phyloP scores from a whole-genome alignment of 2,113 vertebrate species.

The Apaloderma vittatum region DNA sequence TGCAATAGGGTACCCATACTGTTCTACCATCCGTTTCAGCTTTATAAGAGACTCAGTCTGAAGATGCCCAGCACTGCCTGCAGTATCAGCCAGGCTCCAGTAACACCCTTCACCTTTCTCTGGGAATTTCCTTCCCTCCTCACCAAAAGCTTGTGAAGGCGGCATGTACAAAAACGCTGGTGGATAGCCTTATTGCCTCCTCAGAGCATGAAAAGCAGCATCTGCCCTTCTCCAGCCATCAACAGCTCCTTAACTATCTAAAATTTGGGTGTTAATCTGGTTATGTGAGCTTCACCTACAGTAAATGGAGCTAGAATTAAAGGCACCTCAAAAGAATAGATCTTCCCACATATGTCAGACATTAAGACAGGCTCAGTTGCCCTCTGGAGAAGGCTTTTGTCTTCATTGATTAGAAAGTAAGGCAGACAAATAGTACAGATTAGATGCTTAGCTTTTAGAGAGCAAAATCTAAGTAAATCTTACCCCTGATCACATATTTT shows the following conservation, averaged over 20 bases:
- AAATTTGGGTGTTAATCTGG: not conserved
- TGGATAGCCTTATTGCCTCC: not conserved
- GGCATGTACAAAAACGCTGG: rapidly evolving
- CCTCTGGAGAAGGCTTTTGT: not conserved
- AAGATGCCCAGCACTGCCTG: not conserved
- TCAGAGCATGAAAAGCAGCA: not conserved
- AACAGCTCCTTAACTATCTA: not conserved
- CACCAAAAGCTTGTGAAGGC: not conserved
- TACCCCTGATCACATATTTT: not conserved
- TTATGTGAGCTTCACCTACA: not conserved
- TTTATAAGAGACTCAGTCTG: not conserved
- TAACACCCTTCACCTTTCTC: not conserved
- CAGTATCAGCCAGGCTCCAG: not conserved
- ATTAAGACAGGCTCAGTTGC: not conserved
- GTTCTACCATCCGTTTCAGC: not conserved
- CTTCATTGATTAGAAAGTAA: not conserved
- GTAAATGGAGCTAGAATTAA: not conserved
- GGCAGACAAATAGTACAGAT: not conserved
- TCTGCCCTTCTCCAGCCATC: not conserved
- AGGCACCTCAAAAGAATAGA: not conserved
- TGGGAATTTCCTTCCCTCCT: not conserved
- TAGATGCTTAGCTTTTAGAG: not conserved
- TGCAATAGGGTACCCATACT: not conserved
- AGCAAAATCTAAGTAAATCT: not conserved
- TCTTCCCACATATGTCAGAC: not conserved